These are phyloP conservation scores for Bujurquina vittata DNA, from an alignment of 2,113 vertebrate genomes.

Conservation along the genomic window DNA sequence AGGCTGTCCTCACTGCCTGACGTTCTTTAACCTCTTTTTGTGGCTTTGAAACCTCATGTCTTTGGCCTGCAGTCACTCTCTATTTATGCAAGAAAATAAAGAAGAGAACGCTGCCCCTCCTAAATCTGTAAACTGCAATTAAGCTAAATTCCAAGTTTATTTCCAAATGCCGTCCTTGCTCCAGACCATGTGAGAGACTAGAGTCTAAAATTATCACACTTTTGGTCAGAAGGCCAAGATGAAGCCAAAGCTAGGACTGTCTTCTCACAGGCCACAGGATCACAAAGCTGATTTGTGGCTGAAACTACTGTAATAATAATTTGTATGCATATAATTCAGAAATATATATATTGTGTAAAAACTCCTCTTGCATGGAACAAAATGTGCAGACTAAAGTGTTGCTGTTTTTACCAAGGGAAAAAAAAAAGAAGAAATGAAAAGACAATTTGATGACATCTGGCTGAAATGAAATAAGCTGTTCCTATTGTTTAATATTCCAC, in stretches of 20 bases:
- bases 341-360: background rate
- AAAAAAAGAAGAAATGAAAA: background rate
- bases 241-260: slow-evolving; percentile 67
- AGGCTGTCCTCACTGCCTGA: slow-evolving; percentile 73
- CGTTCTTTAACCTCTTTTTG: slow-evolving; percentile 80
- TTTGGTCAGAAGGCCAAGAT: slow-evolving; percentile 78
- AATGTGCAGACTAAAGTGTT: slow-evolving; percentile 1
- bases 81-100: slow-evolving; percentile 86
- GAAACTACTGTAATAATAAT: slow-evolving; percentile 47
- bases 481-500: slow-evolving; percentile 22
- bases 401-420: background rate
- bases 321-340: slow-evolving; percentile 17
- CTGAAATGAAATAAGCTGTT: slow-evolving; percentile 13
- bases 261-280: slow-evolving; percentile 64
- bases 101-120: slow-evolving; percentile 83
- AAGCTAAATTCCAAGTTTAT: slow-evolving; percentile 86
- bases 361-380: background rate
- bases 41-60: slow-evolving; percentile 83
- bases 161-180: slow-evolving; percentile 81
- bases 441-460: background rate
- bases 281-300: slow-evolving; percentile 43
- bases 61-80: slow-evolving; percentile 81
- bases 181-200: slow-evolving; percentile 83
- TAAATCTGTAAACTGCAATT: slow-evolving; percentile 86
- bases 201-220: slow-evolving; percentile 85